Evolutionary conservation across 2,888 invertebrate species (phyloP).

Genomic region (Hemicrepidius hirtus): DNA sequence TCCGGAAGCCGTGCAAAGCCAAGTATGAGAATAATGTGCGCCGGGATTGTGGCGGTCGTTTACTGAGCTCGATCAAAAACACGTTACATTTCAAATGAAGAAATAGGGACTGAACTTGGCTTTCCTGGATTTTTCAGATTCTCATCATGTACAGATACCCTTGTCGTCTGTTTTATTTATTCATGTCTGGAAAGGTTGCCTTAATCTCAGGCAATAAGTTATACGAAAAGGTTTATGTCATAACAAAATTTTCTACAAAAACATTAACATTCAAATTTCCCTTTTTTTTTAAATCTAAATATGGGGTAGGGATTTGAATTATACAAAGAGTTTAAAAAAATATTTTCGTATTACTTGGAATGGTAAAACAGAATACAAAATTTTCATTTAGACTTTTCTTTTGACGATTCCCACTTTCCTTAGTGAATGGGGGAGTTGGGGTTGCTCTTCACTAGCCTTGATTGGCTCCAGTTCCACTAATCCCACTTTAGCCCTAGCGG

Average conservation of each 20-base stretch:
- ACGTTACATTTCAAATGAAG: slow-evolving; percentile 70
- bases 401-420: slow-evolving; percentile 32
- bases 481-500: slow-evolving; percentile 81
- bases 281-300: no score
- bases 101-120: slow-evolving; percentile 65
- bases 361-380: slow-evolving; percentile 11
- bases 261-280: no score
- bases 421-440: slow-evolving; percentile 39
- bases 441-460: slow-evolving; percentile 72
- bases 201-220: slow-evolving; percentile 37
- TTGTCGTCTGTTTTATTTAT: slow-evolving; percentile 48
- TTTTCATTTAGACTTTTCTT: slow-evolving; percentile 27
- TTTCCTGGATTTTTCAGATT: slow-evolving; percentile 64
- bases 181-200: slow-evolving; percentile 42
- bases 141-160: slow-evolving; percentile 53
- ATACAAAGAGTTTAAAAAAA: no score
- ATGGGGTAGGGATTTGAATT: no score
- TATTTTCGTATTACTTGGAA: no score
- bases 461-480: slow-evolving; percentile 83
- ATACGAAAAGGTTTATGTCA: slow-evolving; percentile 19
- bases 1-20: slow-evolving; percentile 64
- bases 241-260: not conserved
- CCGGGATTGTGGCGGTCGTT: slow-evolving; percentile 61
- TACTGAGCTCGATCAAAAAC: slow-evolving; percentile 69
- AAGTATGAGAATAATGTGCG: slow-evolving; percentile 64